phyloP scores from a whole-genome alignment of 2,888 invertebrate genomes.

The Philhelius pedissequus region DNA sequence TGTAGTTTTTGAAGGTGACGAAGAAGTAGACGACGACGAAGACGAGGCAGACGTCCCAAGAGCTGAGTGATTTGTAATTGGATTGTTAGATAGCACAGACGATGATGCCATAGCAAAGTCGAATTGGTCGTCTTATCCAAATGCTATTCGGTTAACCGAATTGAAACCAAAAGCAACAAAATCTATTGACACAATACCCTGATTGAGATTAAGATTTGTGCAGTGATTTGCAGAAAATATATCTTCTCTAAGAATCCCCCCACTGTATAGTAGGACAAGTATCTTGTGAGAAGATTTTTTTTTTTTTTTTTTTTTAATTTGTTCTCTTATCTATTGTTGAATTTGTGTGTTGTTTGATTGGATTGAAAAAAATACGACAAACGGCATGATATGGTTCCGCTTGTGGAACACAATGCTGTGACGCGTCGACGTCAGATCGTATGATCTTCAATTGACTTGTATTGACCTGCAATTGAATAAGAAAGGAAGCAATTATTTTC shows the following conservation, averaged over 20 bases:
- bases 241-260: neutral
- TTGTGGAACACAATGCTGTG: neutral
- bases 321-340: neutral
- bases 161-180: conserved; percentile 21
- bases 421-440: conserved; percentile 6
- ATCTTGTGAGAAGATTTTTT: neutral
- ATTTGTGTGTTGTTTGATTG: conserved; percentile 2
- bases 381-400: neutral
- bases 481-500: conserved; percentile 3
- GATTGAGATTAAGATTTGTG: neutral
- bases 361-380: neutral
- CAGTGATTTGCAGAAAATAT: neutral
- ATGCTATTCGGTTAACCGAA: conserved; percentile 40
- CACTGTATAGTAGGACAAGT: neutral
- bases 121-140: conserved; percentile 23
- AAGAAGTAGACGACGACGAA: conserved; percentile 50
- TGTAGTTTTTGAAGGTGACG: conserved; percentile 55
- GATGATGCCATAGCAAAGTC: conserved; percentile 76
- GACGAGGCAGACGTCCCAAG: conserved; percentile 62
- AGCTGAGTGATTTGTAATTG: conserved; percentile 73
- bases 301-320: neutral
- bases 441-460: conserved; percentile 37
- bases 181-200: neutral
- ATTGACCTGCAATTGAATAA: conserved; percentile 44
- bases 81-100: conserved; percentile 76